Evolutionary conservation across 1,140 invertebrate genomes (phyloP).

Genomic region (Drosophila nigromelanica): DNA sequence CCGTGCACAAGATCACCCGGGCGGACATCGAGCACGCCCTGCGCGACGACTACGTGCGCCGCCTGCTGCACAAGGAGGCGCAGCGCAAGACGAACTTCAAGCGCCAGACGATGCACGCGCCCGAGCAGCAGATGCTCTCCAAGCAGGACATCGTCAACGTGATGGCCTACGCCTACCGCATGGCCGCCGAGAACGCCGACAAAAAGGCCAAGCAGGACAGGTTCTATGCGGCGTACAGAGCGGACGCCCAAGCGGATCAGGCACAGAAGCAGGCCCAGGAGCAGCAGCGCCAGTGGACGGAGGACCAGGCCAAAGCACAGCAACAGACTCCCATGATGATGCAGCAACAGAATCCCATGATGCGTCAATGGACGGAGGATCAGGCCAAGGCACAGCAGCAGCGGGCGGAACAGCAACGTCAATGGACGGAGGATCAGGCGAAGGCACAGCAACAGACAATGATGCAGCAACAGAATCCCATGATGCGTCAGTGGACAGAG

Average conservation of each 20-base stretch:
- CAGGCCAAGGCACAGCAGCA: background rate
- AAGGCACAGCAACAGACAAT: constrained; percentile 8
- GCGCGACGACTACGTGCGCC: constrained; percentile 68
- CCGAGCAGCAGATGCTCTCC: constrained; percentile 32
- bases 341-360: background rate
- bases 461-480: constrained; percentile 1
- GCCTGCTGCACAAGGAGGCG: constrained; percentile 62
- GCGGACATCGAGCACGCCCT: constrained; percentile 70
- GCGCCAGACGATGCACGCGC: constrained; percentile 42
- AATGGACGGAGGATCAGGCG: constrained; percentile 18
- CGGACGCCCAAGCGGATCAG: background rate
- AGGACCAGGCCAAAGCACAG: constrained; percentile 13
- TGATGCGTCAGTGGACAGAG: constrained; percentile 13
- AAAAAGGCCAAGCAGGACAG: constrained; percentile 42
- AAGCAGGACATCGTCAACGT: constrained; percentile 73
- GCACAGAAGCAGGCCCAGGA: background rate
- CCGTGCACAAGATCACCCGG: constrained; percentile 73
- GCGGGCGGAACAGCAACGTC: too few species aligned
- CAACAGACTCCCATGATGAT: background rate
- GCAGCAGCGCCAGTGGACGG: constrained; percentile 36
- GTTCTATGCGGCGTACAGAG: constrained; percentile 44
- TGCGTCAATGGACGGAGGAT: constrained; percentile 17
- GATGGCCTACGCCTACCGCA: constrained; percentile 75
- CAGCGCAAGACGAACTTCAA: constrained; percentile 55
- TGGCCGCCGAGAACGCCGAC: constrained; percentile 46